A percentile compares a stretch with the other conserved stretches of the same genome.
Evolutionary conservation across 2,797 vertebrate species (phyloP).

Genomic region (Mastacembelus armatus): DNA sequence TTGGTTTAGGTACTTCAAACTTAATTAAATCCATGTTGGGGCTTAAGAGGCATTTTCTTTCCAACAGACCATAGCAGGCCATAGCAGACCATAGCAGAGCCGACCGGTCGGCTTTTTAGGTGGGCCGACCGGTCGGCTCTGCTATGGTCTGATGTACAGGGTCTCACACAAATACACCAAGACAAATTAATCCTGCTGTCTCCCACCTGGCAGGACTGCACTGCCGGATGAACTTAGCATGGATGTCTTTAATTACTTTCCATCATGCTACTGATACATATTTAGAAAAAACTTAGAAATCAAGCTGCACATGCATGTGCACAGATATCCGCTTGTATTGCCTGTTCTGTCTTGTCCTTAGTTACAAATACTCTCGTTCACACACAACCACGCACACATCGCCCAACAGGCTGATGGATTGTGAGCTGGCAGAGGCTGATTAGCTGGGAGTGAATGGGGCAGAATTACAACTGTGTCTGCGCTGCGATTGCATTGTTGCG

Average conservation of each 20-base stretch:
- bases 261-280: constrained; percentile 38
- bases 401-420: constrained; percentile 72
- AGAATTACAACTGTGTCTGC: constrained; percentile 76
- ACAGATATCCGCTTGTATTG: neutral
- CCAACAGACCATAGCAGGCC: neutral
- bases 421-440: constrained; percentile 72
- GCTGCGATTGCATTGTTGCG: constrained; percentile 64
- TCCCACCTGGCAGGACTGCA: constrained; percentile 32
- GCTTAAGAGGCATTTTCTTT: no score
- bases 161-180: neutral
- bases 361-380: neutral
- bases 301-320: constrained; percentile 30
- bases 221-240: constrained; percentile 24
- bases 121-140: constrained; percentile 10
- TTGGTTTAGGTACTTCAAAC: neutral
- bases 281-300: no score
- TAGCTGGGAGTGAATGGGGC: constrained; percentile 73
- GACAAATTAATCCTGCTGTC: constrained; percentile 31
- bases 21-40: no score
- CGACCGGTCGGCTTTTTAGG: neutral
- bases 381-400: neutral
- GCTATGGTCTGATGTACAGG: neutral
- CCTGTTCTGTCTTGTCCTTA: constrained; percentile 10
- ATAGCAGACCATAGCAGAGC: neutral
- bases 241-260: constrained; percentile 24